A percentile compares a stretch with the other conserved stretches of the same genome.
Evolutionary conservation across 2,797 vertebrate species (phyloP).

Genomic region (Eutrigla gurnardus): DNA sequence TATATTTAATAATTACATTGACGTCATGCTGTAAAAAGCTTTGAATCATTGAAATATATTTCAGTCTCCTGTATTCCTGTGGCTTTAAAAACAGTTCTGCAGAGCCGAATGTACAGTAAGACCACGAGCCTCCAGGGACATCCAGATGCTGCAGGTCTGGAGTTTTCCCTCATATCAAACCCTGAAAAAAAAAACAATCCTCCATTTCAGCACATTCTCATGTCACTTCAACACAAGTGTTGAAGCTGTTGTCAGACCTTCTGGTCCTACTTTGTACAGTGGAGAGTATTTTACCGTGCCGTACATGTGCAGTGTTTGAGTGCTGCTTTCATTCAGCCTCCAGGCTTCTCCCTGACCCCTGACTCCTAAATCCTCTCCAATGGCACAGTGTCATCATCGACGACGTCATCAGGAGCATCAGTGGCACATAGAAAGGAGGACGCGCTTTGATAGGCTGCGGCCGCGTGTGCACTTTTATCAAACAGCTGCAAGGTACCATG

Average conservation of each 20-base stretch:
- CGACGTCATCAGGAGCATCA: conserved; percentile 58
- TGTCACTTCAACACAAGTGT: conserved; percentile 30
- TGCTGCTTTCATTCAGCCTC: conserved; percentile 31
- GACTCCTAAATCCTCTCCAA: conserved; percentile 50
- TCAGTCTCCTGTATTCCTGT: not conserved
- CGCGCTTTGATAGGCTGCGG: conserved; percentile 44
- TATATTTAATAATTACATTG: conserved; percentile 49
- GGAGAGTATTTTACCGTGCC: conserved; percentile 32
- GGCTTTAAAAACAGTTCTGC: not conserved
- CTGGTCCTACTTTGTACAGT: conserved; percentile 3
- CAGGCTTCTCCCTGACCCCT: conserved; percentile 58
- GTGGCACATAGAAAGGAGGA: conserved; percentile 53
- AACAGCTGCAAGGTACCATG: conserved; percentile 13
- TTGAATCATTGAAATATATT: conserved; percentile 24
- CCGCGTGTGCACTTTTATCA: conserved; percentile 31
- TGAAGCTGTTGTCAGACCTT: conserved; percentile 51
- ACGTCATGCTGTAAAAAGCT: conserved; percentile 47
- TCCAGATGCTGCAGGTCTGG: conserved; percentile 17
- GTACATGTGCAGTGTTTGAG: conserved; percentile 24
- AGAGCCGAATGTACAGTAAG: not conserved
- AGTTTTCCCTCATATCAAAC: conserved; percentile 7
- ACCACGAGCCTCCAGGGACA: conserved; percentile 16
- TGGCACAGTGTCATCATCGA: conserved; percentile 50
- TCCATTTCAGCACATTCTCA: conserved; percentile 47
- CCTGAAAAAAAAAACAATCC: conserved; percentile 12